Conservation (phyloP, 1,140 invertebrate species). For the Rhagoletis zephyria region DNA sequence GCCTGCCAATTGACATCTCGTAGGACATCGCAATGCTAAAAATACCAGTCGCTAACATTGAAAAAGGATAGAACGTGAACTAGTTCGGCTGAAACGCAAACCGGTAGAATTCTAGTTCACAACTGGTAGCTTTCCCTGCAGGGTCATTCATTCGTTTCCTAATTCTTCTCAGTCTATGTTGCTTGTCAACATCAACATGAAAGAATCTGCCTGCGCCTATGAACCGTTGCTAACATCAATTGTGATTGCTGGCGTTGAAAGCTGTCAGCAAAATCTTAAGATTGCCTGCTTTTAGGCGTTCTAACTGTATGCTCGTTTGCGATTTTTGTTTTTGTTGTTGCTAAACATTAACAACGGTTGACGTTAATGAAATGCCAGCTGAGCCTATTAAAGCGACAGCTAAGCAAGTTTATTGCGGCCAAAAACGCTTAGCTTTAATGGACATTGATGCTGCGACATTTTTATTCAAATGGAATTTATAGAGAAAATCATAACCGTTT, state of each 20-base stretch:
- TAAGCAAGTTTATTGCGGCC: background rate
- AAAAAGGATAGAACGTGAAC: too few species aligned
- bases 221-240: background rate
- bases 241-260: background rate
- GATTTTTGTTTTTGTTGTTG: background rate
- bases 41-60: too few species aligned
- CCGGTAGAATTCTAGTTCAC: too few species aligned
- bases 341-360: conserved; percentile 5
- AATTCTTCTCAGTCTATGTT: background rate
- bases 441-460: background rate
- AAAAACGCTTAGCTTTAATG: background rate
- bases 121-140: too few species aligned
- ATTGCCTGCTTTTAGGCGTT: conserved; percentile 30
- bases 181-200: background rate
- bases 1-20: too few species aligned
- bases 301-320: background rate
- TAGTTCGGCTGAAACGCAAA: too few species aligned
- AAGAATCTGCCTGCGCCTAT: background rate
- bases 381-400: background rate
- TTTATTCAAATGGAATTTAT: background rate
- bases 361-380: background rate
- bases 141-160: background rate
- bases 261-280: conserved; percentile 3
- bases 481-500: too few species aligned
- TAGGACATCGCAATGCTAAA: too few species aligned